phyloP scores from a whole-genome alignment of 2,113 vertebrate genomes.

The Antennarius striatus region DNA sequence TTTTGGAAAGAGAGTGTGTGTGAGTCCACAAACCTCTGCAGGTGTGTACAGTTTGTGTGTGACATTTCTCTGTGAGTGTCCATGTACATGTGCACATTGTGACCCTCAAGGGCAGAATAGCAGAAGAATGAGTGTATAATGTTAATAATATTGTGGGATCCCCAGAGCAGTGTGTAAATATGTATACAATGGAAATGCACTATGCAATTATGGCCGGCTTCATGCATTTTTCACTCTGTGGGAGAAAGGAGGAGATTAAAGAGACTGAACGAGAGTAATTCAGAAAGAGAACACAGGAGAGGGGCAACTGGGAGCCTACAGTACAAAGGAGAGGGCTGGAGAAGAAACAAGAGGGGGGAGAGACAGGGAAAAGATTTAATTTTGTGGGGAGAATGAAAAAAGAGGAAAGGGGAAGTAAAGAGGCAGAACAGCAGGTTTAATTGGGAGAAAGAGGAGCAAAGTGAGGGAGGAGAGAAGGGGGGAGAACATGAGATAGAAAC shows the following conservation, averaged over 20 bases:
- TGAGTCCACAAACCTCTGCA: conserved; percentile 22
- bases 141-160: conserved; percentile 57
- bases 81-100: conserved; percentile 36
- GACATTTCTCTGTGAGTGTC: conserved; percentile 4
- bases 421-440: not conserved
- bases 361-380: not conserved
- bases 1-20: conserved; percentile 27
- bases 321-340: not conserved
- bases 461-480: not conserved
- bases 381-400: not conserved
- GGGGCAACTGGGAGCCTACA: conserved; percentile 14
- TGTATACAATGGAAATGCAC: conserved; percentile 74
- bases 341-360: not conserved
- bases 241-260: conserved; percentile 34
- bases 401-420: not conserved
- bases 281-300: conserved; percentile 18
- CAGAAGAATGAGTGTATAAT: conserved; percentile 56
- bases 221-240: conserved; percentile 71
- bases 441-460: not conserved
- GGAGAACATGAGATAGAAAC: not conserved
- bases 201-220: conserved; percentile 66
- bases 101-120: conserved; percentile 58
- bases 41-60: conserved; percentile 8
- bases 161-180: conserved; percentile 71
- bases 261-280: conserved; percentile 15